These are phyloP conservation scores for Oplegnathus fasciatus DNA, from an alignment of 2,113 vertebrate species.

Conservation along the genomic window DNA sequence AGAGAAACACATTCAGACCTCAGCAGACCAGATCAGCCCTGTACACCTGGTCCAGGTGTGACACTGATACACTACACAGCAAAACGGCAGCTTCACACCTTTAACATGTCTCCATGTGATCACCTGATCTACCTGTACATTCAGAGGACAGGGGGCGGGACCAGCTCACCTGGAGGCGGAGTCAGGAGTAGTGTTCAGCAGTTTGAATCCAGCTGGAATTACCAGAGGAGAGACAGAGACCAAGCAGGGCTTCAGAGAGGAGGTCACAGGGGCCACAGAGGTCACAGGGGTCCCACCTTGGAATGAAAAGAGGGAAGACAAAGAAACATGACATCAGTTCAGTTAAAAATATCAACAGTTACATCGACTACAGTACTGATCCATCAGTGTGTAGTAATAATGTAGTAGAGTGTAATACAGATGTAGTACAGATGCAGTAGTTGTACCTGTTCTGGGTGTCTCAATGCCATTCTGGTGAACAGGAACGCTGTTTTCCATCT, in stretches of 20 bases:
- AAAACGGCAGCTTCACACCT: no score
- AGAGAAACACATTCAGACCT: conserved; percentile 21
- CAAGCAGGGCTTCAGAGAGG: conserved; percentile 55
- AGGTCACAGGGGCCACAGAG: not conserved
- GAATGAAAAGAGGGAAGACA: not conserved
- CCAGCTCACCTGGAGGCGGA: conserved; percentile 53
- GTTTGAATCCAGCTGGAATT: conserved; percentile 45
- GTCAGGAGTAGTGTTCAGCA: not conserved
- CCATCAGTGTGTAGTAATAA: not conserved
- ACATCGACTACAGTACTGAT: not conserved
- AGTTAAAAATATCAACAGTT: not conserved
- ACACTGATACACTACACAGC: not conserved
- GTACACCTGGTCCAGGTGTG: not conserved
- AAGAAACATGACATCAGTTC: not conserved
- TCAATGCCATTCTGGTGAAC: conserved; percentile 78
- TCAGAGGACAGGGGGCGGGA: not conserved
- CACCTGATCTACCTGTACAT: not conserved
- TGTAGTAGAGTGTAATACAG: no score
- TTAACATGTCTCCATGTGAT: not conserved
- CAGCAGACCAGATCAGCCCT: not conserved
- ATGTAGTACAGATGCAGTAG: not conserved
- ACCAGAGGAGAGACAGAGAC: conserved; percentile 63
- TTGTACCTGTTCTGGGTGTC: conserved; percentile 51
- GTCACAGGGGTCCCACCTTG: conserved; percentile 8
- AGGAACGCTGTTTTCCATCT: conserved; percentile 82